Percentiles rank a stretch among this genome's conserved stretches.
phyloP scores from a whole-genome alignment of 2,888 invertebrate species.

The Muscina levida region DNA sequence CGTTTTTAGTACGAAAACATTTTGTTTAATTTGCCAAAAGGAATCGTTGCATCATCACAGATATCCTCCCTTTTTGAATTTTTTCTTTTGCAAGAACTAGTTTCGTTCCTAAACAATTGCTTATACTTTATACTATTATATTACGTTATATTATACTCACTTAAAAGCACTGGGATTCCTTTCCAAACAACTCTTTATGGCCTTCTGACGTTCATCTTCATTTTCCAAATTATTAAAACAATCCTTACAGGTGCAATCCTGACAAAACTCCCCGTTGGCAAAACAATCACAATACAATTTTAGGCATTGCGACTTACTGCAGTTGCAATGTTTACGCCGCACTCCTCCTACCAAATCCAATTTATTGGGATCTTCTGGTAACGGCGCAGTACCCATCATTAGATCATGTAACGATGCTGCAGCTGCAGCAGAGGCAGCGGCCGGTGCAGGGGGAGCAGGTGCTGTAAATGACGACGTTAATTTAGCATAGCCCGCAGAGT shows the following conservation, averaged over 20 bases:
- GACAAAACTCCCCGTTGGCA: constrained; percentile 99
- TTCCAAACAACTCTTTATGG: constrained; percentile 96
- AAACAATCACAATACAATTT: constrained; percentile 99
- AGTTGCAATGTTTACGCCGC: constrained; percentile 96
- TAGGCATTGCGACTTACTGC: constrained; percentile 98
- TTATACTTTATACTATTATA: too few relatives aligned
- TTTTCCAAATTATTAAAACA: constrained; percentile 97
- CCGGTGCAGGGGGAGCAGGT: neutral
- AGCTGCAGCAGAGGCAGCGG: neutral
- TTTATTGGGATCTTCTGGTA: constrained; percentile 22
- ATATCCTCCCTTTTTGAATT: too few relatives aligned
- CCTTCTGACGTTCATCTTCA: constrained; percentile 95
- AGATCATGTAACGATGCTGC: neutral
- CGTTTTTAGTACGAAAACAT: too few relatives aligned
- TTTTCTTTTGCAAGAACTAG: too few relatives aligned
- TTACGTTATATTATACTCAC: constrained; percentile 79
- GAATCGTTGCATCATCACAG: too few relatives aligned
- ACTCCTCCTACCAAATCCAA: constrained; percentile 67
- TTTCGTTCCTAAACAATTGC: too few relatives aligned
- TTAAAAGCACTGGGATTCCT: constrained; percentile 98
- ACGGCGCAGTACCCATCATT: neutral
- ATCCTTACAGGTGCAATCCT: constrained; percentile 97
- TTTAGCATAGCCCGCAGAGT: neutral
- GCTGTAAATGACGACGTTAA: constrained; percentile 10
- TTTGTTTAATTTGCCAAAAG: too few relatives aligned